A percentile compares a stretch with the other conserved stretches of the same genome.
Evolutionary conservation across 2,797 vertebrate species (phyloP).

Genomic region (Ispidina lecontei): DNA sequence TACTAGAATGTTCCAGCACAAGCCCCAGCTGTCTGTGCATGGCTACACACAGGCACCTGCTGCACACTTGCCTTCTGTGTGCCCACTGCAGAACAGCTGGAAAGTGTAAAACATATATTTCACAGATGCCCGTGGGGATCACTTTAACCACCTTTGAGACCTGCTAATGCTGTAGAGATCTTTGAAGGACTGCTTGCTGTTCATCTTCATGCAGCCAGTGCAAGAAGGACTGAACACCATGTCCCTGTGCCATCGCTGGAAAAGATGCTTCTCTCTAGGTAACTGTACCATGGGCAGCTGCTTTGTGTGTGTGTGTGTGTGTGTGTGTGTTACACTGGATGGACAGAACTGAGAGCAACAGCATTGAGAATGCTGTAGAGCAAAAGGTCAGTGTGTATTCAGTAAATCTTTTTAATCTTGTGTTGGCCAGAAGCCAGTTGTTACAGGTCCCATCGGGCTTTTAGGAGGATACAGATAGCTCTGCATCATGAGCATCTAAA

Average conservation of each 20-base stretch:
- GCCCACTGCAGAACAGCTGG: slow-evolving; percentile 10
- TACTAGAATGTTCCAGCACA: background rate
- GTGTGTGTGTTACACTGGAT: background rate
- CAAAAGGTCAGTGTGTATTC: background rate
- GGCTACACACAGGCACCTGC: background rate
- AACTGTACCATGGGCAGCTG: slow-evolving; percentile 13
- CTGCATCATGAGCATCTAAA: slow-evolving; percentile 6
- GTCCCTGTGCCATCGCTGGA: slow-evolving; percentile 41
- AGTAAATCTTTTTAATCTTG: slow-evolving; percentile 25
- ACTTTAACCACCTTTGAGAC: slow-evolving; percentile 70
- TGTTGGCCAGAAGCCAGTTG: rapidly evolving
- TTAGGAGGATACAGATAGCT: background rate
- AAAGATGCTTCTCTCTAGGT: slow-evolving; percentile 69
- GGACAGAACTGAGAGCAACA: background rate
- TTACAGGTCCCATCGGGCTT: slow-evolving; percentile 3
- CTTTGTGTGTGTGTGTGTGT: background rate
- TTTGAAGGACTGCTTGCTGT: slow-evolving; percentile 17
- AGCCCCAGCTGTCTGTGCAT: background rate
- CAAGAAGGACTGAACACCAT: background rate
- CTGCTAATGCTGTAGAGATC: slow-evolving; percentile 61
- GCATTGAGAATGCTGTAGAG: background rate
- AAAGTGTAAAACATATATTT: slow-evolving; percentile 56
- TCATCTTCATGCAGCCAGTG: background rate
- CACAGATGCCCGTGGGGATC: slow-evolving; percentile 67
- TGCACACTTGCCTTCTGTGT: background rate